Evolutionary conservation across 2,113 vertebrate species (phyloP).

Genomic region (Melospiza georgiana): DNA sequence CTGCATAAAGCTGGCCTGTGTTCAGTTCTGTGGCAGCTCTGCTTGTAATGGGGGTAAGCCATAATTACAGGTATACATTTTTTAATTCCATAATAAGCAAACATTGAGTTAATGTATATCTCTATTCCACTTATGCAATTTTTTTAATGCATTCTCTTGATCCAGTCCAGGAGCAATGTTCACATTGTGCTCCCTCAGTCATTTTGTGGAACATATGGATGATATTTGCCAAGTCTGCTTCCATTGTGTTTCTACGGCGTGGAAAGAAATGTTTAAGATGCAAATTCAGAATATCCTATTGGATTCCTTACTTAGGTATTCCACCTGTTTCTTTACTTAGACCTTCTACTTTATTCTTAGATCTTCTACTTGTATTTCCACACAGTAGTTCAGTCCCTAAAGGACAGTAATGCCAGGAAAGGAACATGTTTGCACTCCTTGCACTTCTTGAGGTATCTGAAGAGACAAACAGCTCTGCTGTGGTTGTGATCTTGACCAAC

Average conservation of each 20-base stretch:
- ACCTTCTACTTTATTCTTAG: background rate
- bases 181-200: constrained; percentile 1
- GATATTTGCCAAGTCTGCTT: background rate
- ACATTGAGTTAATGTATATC: constrained; percentile 44
- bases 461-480: background rate
- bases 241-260: background rate
- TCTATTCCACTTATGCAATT: background rate
- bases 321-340: background rate
- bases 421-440: background rate
- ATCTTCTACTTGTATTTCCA: background rate
- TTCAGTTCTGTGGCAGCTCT: constrained; percentile 56
- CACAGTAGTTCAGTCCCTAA: background rate
- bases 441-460: background rate
- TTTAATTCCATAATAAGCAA: constrained; percentile 60
- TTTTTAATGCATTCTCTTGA: background rate
- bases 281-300: background rate
- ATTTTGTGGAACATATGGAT: background rate
- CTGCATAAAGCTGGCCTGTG: constrained; percentile 18
- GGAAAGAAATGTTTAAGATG: background rate
- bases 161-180: background rate
- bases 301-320: background rate
- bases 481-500: background rate
- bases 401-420: background rate
- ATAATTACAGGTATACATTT: constrained; percentile 53
- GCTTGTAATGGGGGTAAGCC: constrained; percentile 46